A percentile compares a stretch with the other conserved stretches of the same genome.
Conservation (phyloP, 1,140 invertebrate genomes). For the Trichonephila inaurata region DNA sequence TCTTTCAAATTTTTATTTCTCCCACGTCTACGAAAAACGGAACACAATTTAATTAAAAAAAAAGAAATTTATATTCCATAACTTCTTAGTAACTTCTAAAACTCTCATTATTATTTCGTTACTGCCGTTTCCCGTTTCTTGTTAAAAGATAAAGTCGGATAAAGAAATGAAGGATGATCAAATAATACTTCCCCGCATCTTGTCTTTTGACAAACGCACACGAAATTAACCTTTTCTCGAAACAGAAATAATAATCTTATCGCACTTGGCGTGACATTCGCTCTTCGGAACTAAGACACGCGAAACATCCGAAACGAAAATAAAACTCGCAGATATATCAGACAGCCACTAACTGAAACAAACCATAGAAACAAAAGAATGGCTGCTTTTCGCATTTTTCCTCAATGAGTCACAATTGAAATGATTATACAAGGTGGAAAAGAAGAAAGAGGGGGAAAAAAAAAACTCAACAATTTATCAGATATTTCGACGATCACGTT, state of each 20-base stretch:
- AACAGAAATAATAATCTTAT: slow-evolving; percentile 29
- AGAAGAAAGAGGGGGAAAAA: slow-evolving; percentile 39
- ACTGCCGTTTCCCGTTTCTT: background rate
- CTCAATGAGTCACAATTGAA: slow-evolving; percentile 20
- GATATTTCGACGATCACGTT: slow-evolving; percentile 57
- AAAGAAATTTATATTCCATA: no score
- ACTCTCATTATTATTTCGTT: no score
- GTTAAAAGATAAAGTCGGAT: background rate
- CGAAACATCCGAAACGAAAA: background rate
- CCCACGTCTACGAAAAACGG: no score
- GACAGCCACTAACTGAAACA: slow-evolving; percentile 30
- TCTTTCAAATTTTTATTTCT: no score
- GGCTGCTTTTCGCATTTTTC: slow-evolving; percentile 50
- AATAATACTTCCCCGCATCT: background rate
- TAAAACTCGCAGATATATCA: background rate
- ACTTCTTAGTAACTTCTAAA: no score
- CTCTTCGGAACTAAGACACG: background rate
- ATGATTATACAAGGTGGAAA: background rate
- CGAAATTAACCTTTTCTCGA: background rate
- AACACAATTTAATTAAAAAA: no score
- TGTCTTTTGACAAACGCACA: background rate
- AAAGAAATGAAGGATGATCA: background rate
- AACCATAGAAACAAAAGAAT: slow-evolving; percentile 30
- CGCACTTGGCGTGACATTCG: background rate
- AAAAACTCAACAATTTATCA: slow-evolving; percentile 64